These are phyloP conservation scores for Leucozona laternaria DNA, from an alignment of 2,888 invertebrate genomes.

Conservation along the genomic window DNA sequence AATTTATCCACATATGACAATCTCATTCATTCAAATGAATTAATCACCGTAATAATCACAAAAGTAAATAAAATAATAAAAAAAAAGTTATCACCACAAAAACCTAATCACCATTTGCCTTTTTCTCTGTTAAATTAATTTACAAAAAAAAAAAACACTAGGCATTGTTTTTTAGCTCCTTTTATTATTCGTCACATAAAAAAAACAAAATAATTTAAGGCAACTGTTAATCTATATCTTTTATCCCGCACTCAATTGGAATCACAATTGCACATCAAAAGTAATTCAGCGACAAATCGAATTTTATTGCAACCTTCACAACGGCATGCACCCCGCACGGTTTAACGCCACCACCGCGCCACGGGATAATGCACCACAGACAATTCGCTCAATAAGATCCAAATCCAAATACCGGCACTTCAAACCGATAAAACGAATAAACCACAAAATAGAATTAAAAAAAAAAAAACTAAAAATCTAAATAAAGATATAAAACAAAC, in stretches of 20 bases:
- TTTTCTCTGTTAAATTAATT: conserved; percentile 10
- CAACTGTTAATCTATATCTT: conserved; percentile 39
- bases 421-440: conserved; percentile 6
- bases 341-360: background rate
- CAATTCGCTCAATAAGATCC: conserved; percentile 10
- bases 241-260: conserved; percentile 55
- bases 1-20: conserved; percentile 61
- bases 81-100: conserved; percentile 9
- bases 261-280: conserved; percentile 64
- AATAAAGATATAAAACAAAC: conserved; percentile 60
- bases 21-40: conserved; percentile 70
- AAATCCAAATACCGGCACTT: conserved; percentile 46
- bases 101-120: conserved; percentile 50
- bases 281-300: conserved; percentile 42
- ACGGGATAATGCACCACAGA: background rate
- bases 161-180: background rate
- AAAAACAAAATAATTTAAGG: conserved; percentile 33
- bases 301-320: conserved; percentile 24
- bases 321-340: background rate
- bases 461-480: conserved; percentile 37
- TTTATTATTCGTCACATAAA: conserved; percentile 1
- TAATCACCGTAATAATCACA: conserved; percentile 48
- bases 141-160: background rate
- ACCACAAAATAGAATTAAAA: conserved; percentile 26
- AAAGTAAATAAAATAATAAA: conserved; percentile 27